Base-by-base conservation (phyloP, 2,113 vertebrate genomes). In the Trichechus manatus region DNA sequence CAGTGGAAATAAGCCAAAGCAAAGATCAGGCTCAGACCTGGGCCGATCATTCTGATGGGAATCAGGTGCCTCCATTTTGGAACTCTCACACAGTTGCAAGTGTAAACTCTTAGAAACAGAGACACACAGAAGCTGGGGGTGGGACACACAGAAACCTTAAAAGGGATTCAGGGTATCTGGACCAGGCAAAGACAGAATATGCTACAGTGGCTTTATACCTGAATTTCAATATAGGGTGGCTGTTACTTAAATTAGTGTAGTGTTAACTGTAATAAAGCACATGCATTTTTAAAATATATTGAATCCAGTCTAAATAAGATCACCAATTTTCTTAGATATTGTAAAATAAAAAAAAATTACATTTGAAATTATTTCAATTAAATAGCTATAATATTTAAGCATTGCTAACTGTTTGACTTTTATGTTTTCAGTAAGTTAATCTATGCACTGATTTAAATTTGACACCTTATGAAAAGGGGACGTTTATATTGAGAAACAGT, bases 281-380 rank as follows among this genome's bases (percentile, higher is more conserved):
- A 17, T 50, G 22, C 1, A 33, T 14, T 92, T 56, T 83, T 89
- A 50, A 86, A 70, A 63, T n/a, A 47, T 33, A 39, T 9, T 94
- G 70, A 92, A 86, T 82, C 31, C 25, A 83, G 44, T 23, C 17
- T 82, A 89, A 84, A 31, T 56, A 88, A 82, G n/a, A 68, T 42
- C 53, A 63, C 36, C 61, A 68, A 44, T 66, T 86, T 93, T 93
- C 19, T 66, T 39, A 87, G 23, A 33, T 4, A 36, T 78, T 89
- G 56, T 64, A 66, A 75, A 85, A 84, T 13, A 68, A 1, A n/a
- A 31, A 86, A 87, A 9, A 79, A 50, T 29, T 75, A 68, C 3
- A 59, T 56, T 61, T 86, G 15, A 80, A 94, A 83, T 93, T 82
- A 61, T 89, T 91, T 88, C 66, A 50, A 74, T 56, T 74, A 82